Evolutionary conservation across 2,888 invertebrate genomes (phyloP).

Genomic region (Schrankia costaestrigalis): DNA sequence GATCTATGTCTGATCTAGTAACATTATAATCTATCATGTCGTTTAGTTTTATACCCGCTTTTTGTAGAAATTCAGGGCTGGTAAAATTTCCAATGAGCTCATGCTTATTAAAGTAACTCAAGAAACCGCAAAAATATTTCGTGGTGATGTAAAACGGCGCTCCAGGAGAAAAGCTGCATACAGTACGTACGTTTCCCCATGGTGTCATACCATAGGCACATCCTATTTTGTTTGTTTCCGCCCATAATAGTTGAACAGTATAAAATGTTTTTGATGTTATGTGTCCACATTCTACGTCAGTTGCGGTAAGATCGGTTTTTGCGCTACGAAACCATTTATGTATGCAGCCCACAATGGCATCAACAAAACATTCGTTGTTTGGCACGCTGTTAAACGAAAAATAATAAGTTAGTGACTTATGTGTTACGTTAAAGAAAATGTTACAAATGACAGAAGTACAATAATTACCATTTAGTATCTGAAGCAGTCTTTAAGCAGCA

Average conservation of each 20-base stretch:
- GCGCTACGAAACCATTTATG: slow-evolving; percentile 65
- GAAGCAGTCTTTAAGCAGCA: slow-evolving; percentile 47
- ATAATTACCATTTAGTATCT: slow-evolving; percentile 48
- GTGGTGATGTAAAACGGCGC: slow-evolving; percentile 56
- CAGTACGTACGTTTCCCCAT: slow-evolving; percentile 57
- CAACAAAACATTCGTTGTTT: slow-evolving; percentile 56
- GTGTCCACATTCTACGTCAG: slow-evolving; percentile 61
- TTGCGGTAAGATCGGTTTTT: slow-evolving; percentile 40
- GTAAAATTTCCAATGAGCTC: slow-evolving; percentile 37
- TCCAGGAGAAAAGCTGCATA: slow-evolving; percentile 68
- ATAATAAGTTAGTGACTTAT: background rate
- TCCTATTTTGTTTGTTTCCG: slow-evolving; percentile 62
- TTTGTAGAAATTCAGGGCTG: slow-evolving; percentile 30
- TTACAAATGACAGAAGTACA: no score
- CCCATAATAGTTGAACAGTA: slow-evolving; percentile 66
- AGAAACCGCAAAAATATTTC: slow-evolving; percentile 59
- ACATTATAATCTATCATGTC: slow-evolving; percentile 8
- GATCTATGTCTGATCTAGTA: background rate
- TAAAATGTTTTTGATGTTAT: slow-evolving; percentile 47
- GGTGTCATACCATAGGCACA: slow-evolving; percentile 55
- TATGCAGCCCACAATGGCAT: slow-evolving; percentile 61
- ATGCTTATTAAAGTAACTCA: no score
- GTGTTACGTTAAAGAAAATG: slow-evolving; percentile 1
- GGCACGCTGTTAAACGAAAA: slow-evolving; percentile 49
- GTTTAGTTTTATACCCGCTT: slow-evolving; percentile 38